phyloP scores from a whole-genome alignment of 2,888 invertebrate genomes.

The Mesorhabditis spiculigera region DNA sequence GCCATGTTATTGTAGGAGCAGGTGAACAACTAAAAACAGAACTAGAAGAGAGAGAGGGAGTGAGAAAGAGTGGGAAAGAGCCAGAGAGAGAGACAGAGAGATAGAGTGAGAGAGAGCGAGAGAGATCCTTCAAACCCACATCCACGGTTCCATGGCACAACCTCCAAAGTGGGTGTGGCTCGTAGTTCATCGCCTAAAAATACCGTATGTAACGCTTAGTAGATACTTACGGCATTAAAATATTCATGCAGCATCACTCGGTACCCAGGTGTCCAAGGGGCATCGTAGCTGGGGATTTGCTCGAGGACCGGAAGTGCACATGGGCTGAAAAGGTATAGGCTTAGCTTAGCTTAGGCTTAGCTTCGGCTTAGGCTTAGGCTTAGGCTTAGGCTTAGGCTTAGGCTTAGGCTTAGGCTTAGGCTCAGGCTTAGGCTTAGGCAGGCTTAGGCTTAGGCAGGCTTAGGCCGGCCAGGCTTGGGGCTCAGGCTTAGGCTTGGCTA shows the following conservation, averaged over 20 bases:
- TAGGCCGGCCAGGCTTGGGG: too few relatives aligned
- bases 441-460: too few relatives aligned
- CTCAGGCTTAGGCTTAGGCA: too few relatives aligned
- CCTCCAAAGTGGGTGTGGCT: conserved; percentile 23
- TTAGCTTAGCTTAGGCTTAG: neutral
- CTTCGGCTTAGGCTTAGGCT: too few relatives aligned
- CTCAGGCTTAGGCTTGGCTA: too few relatives aligned
- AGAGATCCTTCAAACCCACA: conserved; percentile 5
- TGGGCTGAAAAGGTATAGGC: conserved; percentile 14
- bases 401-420: too few relatives aligned
- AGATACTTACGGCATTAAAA: conserved; percentile 23
- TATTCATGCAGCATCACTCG: conserved; percentile 26
- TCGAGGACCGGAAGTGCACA: conserved; percentile 23
- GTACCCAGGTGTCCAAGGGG: conserved; percentile 20
- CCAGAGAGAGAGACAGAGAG: neutral
- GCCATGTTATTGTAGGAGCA: conserved; percentile 27
- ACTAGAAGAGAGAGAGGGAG: conserved; percentile 8
- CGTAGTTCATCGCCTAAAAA: conserved; percentile 18
- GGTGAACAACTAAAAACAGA: conserved; percentile 21
- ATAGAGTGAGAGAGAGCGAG: too few relatives aligned
- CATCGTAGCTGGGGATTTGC: conserved; percentile 22
- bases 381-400: too few relatives aligned
- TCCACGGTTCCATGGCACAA: conserved; percentile 19
- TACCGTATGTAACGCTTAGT: neutral
- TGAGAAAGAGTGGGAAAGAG: neutral